These are phyloP conservation scores for Semaprochilodus insignis DNA, from an alignment of 2,797 vertebrate species.

Conservation along the genomic window DNA sequence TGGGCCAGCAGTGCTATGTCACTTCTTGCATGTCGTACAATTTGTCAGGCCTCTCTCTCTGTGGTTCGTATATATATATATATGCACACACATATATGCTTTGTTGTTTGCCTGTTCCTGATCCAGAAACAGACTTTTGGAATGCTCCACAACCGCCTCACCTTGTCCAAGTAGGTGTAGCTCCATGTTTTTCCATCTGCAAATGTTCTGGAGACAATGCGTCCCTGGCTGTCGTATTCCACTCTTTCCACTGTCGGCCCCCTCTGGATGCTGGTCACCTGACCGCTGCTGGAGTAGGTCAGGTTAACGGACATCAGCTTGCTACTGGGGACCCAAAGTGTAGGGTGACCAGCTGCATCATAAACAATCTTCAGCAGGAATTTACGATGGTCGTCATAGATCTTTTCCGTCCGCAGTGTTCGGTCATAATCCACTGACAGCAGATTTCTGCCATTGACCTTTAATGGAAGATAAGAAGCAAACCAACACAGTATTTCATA, in stretches of 20 bases:
- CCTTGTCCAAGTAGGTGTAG: conserved; percentile 98
- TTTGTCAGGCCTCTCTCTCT: no score
- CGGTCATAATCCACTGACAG: conserved; percentile 98
- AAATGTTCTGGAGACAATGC: conserved; percentile 91
- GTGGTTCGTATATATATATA: no score
- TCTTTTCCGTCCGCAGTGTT: conserved; percentile 91
- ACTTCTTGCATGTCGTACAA: no score
- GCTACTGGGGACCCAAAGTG: conserved; percentile 96
- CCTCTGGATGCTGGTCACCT: conserved; percentile 92
- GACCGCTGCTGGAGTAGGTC: conserved; percentile 93
- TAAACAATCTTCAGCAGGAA: conserved; percentile 96
- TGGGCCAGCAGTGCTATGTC: no score
- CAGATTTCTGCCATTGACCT: conserved; percentile 98
- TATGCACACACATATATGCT: no score
- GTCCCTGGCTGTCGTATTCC: conserved; percentile 94
- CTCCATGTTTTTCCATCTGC: conserved; percentile 97
- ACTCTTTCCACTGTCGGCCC: conserved; percentile 92
- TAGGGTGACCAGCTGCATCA: conserved; percentile 92
- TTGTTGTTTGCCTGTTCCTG: no score
- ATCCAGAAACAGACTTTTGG: background rate
- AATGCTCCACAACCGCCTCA: conserved; percentile 62
- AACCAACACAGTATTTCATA: background rate
- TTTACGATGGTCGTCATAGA: conserved; percentile 98
- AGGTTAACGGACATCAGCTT: conserved; percentile 96
- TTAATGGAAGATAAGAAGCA: conserved; percentile 65